Evolutionary conservation across 2,888 invertebrate genomes (phyloP).

Genomic region (Eupithecia vulgata): DNA sequence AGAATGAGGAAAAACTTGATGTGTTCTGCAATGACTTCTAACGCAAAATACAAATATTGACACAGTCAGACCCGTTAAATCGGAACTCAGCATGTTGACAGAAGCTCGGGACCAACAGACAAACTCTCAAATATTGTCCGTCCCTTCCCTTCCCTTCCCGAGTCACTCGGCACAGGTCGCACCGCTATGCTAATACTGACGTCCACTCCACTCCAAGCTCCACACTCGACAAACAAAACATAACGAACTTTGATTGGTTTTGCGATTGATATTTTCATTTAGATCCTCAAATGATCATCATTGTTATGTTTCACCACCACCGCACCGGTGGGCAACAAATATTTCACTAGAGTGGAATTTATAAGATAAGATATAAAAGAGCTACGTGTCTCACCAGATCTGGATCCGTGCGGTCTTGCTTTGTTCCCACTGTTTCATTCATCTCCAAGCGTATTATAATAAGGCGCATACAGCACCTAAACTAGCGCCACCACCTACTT

Average conservation of each 20-base stretch:
- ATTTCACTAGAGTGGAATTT: not conserved
- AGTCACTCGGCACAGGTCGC: conserved; percentile 33
- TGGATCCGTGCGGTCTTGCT: not conserved
- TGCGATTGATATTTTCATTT: not conserved
- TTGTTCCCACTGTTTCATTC: conserved; percentile 1
- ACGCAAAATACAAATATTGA: conserved; percentile 39
- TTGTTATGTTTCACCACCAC: not conserved
- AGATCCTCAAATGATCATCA: not conserved
- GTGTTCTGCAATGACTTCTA: conserved; percentile 29
- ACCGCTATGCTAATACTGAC: conserved; percentile 48
- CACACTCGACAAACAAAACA: conserved; percentile 14
- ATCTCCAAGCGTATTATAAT: not conserved
- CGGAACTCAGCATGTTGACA: conserved; percentile 43
- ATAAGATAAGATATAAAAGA: not conserved
- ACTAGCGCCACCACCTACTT: too few relatives aligned
- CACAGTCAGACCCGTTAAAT: conserved; percentile 38
- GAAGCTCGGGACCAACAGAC: conserved; percentile 39
- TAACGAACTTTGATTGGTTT: conserved; percentile 33
- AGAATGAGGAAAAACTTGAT: not conserved
- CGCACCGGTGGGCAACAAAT: not conserved
- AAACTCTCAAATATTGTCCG: conserved; percentile 54
- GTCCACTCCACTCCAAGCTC: conserved; percentile 14
- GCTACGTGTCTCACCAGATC: not conserved
- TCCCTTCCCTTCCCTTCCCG: conserved; percentile 17
- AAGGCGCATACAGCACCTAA: too few relatives aligned